Conservation (phyloP, 2,797 vertebrate genomes). For the Schizopygopsis malacanthus region DNA sequence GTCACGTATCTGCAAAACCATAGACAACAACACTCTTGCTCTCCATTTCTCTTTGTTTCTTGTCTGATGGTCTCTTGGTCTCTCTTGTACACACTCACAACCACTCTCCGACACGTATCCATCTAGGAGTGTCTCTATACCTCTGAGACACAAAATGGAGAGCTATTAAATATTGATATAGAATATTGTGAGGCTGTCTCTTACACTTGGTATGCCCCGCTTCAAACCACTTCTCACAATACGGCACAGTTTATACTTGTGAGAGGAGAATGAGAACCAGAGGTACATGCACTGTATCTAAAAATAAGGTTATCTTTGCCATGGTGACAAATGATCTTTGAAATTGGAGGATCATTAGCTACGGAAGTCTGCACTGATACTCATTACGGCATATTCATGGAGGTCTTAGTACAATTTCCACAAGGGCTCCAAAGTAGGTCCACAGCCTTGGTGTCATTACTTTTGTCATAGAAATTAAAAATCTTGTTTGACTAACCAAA, state of each 20-base stretch:
- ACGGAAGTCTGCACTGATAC: slow-evolving; percentile 35
- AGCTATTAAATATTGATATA: slow-evolving; percentile 57
- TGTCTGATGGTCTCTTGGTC: slow-evolving; percentile 22
- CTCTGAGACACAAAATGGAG: slow-evolving; percentile 54
- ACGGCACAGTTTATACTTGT: slow-evolving; percentile 40
- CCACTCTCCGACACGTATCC: slow-evolving; percentile 43
- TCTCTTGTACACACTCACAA: slow-evolving; percentile 40
- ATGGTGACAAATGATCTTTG: slow-evolving; percentile 50
- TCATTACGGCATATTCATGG: slow-evolving; percentile 48
- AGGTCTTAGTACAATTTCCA: slow-evolving; percentile 27
- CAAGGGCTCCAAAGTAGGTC: slow-evolving; percentile 8
- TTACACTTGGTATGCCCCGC: slow-evolving; percentile 33
- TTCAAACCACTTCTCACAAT: slow-evolving; percentile 48
- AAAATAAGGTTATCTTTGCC: slow-evolving; percentile 48
- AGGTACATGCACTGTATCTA: slow-evolving; percentile 17
- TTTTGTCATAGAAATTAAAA: not conserved
- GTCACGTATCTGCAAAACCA: slow-evolving; percentile 46
- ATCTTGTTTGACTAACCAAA: not conserved
- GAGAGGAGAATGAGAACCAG: slow-evolving; percentile 4
- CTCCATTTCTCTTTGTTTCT: slow-evolving; percentile 24
- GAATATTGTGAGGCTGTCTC: slow-evolving; percentile 52
- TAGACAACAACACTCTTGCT: slow-evolving; percentile 34
- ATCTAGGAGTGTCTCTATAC: slow-evolving; percentile 43
- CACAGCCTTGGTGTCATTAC: not conserved
- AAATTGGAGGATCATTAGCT: slow-evolving; percentile 47